These are phyloP conservation scores for Galeopterus variegatus DNA, from an alignment of 2,113 vertebrate species.

Conservation along the genomic window DNA sequence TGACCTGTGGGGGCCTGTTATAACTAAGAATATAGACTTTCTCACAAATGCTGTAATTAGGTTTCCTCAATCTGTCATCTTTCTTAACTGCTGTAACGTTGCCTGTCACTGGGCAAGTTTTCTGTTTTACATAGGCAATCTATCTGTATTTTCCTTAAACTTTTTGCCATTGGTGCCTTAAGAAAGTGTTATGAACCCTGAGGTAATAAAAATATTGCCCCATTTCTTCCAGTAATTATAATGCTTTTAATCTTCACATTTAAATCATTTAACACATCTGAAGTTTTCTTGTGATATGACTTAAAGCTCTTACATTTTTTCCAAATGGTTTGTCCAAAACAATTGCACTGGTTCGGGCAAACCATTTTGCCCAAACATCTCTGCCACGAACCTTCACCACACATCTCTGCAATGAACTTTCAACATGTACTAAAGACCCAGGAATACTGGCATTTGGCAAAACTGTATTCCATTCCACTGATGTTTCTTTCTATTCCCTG, in stretches of 20 bases:
- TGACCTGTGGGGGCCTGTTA: too few relatives aligned
- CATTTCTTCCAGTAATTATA: neutral
- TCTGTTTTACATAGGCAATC: neutral
- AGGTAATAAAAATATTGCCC: neutral
- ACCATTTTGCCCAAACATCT: too few relatives aligned
- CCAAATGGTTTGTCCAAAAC: too few relatives aligned
- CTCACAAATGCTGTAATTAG: neutral
- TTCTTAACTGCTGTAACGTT: neutral
- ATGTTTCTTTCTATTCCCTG: neutral
- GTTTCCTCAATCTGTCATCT: neutral
- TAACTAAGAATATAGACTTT: neutral
- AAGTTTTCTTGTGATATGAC: neutral
- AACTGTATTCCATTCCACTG: too few relatives aligned
- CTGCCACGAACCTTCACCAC: too few relatives aligned
- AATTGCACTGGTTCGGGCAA: too few relatives aligned
- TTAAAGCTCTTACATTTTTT: too few relatives aligned
- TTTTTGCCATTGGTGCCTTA: too few relatives aligned
- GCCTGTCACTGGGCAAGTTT: neutral
- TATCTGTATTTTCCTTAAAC: neutral
- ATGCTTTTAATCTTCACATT: neutral
- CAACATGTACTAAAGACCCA: neutral
- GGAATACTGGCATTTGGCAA: accelerated
- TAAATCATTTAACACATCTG: neutral
- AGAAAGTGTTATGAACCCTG: neutral
- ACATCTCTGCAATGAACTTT: too few relatives aligned